Conservation (phyloP, 2,113 vertebrate species). For the Patagioenas fasciata region DNA sequence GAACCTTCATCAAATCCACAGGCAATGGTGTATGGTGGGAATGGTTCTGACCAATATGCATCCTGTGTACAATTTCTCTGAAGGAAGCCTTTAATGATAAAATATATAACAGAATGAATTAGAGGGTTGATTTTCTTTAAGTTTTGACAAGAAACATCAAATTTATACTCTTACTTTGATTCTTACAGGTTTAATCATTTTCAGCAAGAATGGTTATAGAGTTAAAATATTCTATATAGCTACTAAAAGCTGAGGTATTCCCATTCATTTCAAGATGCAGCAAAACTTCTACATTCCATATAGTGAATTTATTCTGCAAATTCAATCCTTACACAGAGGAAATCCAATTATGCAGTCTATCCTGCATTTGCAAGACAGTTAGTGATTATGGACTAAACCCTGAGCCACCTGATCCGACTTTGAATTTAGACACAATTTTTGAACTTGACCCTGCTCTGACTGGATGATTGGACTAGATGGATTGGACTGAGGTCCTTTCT, state of each 20-base stretch:
- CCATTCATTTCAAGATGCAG: background rate
- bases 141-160: background rate
- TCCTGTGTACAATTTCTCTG: constrained; percentile 68
- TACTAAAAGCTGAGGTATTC: background rate
- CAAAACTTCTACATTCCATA: background rate
- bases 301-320: background rate
- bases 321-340: background rate
- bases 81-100: constrained; percentile 59
- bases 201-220: background rate
- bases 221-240: background rate
- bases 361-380: background rate
- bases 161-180: background rate
- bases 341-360: background rate
- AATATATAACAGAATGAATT: background rate
- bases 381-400: background rate
- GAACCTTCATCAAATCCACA: constrained; percentile 68
- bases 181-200: background rate
- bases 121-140: background rate
- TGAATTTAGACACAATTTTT: background rate
- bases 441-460: background rate
- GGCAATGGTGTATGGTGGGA: constrained; percentile 60
- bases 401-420: background rate
- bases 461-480: background rate
- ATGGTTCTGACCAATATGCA: constrained; percentile 68
- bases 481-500: background rate